phyloP scores from a whole-genome alignment of 2,797 vertebrate genomes.

The Mionectes olivaceus region DNA sequence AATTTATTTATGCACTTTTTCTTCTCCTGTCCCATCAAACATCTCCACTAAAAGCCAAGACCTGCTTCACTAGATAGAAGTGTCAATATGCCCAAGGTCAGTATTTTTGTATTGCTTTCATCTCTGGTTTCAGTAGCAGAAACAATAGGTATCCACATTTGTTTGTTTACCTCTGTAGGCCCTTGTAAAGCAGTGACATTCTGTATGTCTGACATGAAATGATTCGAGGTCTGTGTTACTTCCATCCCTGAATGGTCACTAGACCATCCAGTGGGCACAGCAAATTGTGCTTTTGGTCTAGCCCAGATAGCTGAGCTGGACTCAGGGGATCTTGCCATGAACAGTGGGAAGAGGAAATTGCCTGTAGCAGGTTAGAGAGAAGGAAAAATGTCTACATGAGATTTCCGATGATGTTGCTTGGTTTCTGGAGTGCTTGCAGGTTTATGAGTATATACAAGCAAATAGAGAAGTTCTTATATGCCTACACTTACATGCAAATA shows the following conservation, averaged over 20 bases:
- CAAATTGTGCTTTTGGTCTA: not conserved
- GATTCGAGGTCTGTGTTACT: not conserved
- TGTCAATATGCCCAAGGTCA: conserved; percentile 42
- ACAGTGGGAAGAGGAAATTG: not conserved
- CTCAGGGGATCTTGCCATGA: not conserved
- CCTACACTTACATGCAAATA: not conserved
- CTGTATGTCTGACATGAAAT: not conserved
- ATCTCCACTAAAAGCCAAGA: not conserved
- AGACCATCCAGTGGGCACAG: not conserved
- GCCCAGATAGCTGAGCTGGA: not conserved
- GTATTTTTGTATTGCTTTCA: conserved; percentile 36
- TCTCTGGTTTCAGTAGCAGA: conserved; percentile 63
- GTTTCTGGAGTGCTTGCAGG: not conserved
- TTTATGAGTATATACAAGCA: not conserved
- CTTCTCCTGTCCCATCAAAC: not conserved
- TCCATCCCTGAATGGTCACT: not conserved
- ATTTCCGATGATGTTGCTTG: not conserved
- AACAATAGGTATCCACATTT: conserved; percentile 52
- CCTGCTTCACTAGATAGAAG: conserved; percentile 19
- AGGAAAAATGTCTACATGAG: not conserved
- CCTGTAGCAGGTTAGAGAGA: not conserved
- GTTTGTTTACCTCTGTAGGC: conserved; percentile 8
- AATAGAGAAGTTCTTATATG: fast-evolving
- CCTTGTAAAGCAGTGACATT: not conserved
- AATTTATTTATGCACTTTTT: not conserved